Percentiles rank a stretch among this genome's conserved stretches.
phyloP scores from a whole-genome alignment of 2,888 invertebrate species.

The Tenthredo notha region DNA sequence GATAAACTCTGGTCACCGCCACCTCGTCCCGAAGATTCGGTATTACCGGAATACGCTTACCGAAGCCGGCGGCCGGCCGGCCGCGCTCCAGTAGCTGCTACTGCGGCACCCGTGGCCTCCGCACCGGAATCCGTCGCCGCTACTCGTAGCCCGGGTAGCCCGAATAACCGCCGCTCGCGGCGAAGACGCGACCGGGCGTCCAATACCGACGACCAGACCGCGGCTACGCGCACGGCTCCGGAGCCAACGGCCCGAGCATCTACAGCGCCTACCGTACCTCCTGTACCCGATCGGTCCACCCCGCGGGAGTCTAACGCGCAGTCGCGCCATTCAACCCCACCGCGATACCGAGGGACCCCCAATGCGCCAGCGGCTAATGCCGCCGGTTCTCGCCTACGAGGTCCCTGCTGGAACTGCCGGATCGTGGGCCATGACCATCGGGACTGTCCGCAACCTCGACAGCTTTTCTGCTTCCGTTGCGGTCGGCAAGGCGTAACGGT shows the following conservation, averaged over 20 bases:
- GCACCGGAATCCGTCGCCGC: not conserved
- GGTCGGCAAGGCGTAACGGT: not conserved
- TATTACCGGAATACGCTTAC: not conserved
- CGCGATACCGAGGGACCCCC: not conserved
- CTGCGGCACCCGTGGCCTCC: not conserved
- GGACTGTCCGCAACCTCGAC: not conserved
- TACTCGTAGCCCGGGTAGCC: not conserved
- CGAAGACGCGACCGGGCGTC: no score
- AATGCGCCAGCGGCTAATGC: not conserved
- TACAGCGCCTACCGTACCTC: no score
- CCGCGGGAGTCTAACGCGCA: no score
- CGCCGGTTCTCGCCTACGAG: not conserved
- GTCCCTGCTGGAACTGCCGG: not conserved
- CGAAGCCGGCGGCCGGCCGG: rapidly evolving
- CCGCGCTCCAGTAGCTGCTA: not conserved
- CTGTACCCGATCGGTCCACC: no score
- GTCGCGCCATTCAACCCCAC: not conserved
- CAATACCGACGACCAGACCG: not conserved
- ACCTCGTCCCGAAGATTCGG: not conserved
- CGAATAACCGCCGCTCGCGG: not conserved
- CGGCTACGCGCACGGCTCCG: no score
- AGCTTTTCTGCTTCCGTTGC: not conserved
- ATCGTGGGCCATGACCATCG: not conserved
- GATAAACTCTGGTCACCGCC: not conserved
- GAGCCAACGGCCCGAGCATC: no score